Evolutionary conservation across 2,888 invertebrate species (phyloP), one percentile per base, ranked within the genome.

Genomic region (Drosophila longiperda): DNA sequence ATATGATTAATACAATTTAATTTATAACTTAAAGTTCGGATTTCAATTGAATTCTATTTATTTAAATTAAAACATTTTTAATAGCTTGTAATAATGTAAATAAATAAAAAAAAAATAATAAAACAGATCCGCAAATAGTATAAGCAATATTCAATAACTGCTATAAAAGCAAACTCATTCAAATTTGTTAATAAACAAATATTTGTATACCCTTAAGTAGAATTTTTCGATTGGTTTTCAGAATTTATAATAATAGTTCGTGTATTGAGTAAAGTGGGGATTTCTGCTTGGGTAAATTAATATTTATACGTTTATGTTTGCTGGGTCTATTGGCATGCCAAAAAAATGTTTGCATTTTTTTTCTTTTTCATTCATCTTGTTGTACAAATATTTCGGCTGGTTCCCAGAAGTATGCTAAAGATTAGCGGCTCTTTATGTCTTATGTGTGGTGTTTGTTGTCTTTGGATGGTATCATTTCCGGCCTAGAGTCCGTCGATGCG

Each of bases 401-500:
- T 26, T 34, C 62, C 53, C 32, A 42, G 59, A 59, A 69, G 62
- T 69, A 70, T 72, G 59, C 59, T 55, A 54, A 26, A n/a, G 23
- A 20, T 55, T 38, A n/a, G 52, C 26, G 20, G 40, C 7, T 23
- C 62, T 20, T 59, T 33, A 32, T 38, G 55, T 7, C 55, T 12
- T 3, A 45, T 55, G 40, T 29, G 42, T 45, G 40, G 66, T 65
- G 60, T 36, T 42, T 65, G 55, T 67, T 80, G 75, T 66, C 71
- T 78, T 76, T 69, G 58, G 67, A 49, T 66, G 59, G 62, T 70
- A 71, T 69, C 55, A 70, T 69, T 83, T 81, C 83, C 75, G 80
- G 83, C 83, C 75, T 66, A 73, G 61, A 66, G 55, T 50, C 68
- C 70, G 48, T 52, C 77, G 59, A 72, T 86, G 81, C 84, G 87